Conservation (phyloP, 2,888 invertebrate genomes). For the Onchidella celtica region DNA sequence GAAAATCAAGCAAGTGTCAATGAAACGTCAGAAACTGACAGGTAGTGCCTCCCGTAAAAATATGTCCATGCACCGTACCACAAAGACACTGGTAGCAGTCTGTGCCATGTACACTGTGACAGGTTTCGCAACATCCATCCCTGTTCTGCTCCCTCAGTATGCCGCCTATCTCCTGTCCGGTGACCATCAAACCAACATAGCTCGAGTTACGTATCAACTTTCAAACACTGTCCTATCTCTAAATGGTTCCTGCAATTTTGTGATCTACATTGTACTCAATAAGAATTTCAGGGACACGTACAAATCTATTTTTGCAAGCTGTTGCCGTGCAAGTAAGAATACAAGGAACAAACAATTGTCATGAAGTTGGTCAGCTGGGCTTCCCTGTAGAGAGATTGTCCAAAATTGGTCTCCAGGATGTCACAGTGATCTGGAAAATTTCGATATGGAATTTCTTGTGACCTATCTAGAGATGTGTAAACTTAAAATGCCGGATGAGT, state of each 20-base stretch:
- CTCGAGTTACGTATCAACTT: neutral
- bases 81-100: slow-evolving; percentile 15
- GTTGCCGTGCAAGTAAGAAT: too few relatives aligned
- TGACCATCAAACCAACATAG: neutral
- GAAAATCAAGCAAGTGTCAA: neutral
- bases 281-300: slow-evolving; percentile 10
- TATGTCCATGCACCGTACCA: neutral
- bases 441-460: too few relatives aligned
- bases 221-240: neutral
- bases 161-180: neutral
- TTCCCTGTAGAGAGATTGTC: too few relatives aligned
- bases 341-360: too few relatives aligned
- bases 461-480: too few relatives aligned
- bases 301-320: neutral
- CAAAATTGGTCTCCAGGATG: too few relatives aligned
- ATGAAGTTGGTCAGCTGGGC: too few relatives aligned
- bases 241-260: slow-evolving; percentile 17
- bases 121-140: neutral
- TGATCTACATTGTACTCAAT: neutral
- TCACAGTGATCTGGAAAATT: too few relatives aligned
- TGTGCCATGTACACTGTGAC: neutral
- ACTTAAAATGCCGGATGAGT: too few relatives aligned
- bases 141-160: neutral
- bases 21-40: slow-evolving; percentile 2
- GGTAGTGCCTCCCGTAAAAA: neutral